A percentile compares a stretch with the other conserved stretches of the same genome.
Evolutionary conservation across 2,888 invertebrate genomes (phyloP).

Genomic region (Sclerodermus sp.): DNA sequence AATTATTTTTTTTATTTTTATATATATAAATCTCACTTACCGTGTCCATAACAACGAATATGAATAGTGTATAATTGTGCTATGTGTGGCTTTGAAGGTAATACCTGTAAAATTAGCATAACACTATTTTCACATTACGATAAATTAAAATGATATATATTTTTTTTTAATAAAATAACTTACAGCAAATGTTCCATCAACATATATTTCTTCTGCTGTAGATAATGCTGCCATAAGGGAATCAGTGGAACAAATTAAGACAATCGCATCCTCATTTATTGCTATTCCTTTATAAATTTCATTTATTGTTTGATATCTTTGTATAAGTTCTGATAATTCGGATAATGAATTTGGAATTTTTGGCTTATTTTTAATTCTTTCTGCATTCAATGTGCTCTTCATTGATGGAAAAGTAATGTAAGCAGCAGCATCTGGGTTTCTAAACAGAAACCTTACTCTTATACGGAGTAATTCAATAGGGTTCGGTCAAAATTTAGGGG

Average conservation of each 20-base stretch:
- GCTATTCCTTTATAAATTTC: neutral
- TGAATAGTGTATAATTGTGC: neutral
- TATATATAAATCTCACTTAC: neutral
- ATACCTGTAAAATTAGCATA: neutral
- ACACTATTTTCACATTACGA: neutral
- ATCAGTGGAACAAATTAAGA: neutral
- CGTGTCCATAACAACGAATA: neutral
- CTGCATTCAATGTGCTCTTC: neutral
- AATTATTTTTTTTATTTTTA: neutral
- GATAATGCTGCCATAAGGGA: neutral
- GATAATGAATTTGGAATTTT: neutral
- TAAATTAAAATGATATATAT: neutral
- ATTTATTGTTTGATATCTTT: neutral
- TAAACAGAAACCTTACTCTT: neutral
- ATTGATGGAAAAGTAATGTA: neutral
- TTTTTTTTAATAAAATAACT: neutral
- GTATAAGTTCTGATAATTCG: neutral
- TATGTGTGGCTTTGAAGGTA: neutral
- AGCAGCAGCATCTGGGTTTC: neutral
- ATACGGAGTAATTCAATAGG: neutral
- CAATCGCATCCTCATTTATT: neutral
- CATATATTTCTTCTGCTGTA: neutral
- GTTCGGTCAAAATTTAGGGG: too few relatives aligned
- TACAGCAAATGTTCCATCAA: neutral
- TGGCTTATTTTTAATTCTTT: neutral